Base-by-base conservation (phyloP, 2,888 invertebrate genomes). In the Isotomurus palustris region DNA sequence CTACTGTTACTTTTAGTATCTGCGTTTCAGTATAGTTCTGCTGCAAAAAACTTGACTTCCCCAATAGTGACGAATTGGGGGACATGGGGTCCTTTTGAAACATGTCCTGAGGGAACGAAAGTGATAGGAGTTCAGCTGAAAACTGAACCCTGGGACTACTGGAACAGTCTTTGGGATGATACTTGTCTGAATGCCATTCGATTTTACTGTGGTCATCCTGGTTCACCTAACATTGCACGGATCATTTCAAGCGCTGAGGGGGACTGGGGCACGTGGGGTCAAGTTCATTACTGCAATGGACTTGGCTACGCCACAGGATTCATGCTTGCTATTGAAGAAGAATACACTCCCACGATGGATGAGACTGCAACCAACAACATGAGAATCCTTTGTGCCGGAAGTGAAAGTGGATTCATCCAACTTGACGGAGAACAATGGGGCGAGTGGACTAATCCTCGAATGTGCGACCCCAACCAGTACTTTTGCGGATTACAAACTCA, bases 401-500 rank as follows among this genome's bases (percentile, higher is more conserved):
- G 57, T 17, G 54, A 54, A 0, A 45, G 40, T 2, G 58, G 58
- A 27, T 66, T 58, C 29, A 53, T 66, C 24, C 62, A 66, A 35
- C 58, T 63, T 1, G 63, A 63, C 36, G 66, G 66, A 32, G 66
- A 66, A 53, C 17, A 41, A 3, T 66, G 62, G 62, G 66, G 66
- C 19, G 59, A 66, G 21, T 66, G 63, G 62, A 63, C 62, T 27
- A 35, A 54, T 12, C 62, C 60, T 2, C 35, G 66, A 27, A 61
- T 63, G 47, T 66, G 66, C 35, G 14, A 51, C 19, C 25, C 24
- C 4, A 25, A 53, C 21, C 61, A 67, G 32, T 67, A 61, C 41
- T 49, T 69, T 50, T 69, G 69, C 48, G 69, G 67, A 3, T 35
- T 69, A 3, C 60, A 61, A 56, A 69, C 69, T 14, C 69, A 69